Conservation (phyloP, 2,797 vertebrate species). For the Hozukius guyotensis region DNA sequence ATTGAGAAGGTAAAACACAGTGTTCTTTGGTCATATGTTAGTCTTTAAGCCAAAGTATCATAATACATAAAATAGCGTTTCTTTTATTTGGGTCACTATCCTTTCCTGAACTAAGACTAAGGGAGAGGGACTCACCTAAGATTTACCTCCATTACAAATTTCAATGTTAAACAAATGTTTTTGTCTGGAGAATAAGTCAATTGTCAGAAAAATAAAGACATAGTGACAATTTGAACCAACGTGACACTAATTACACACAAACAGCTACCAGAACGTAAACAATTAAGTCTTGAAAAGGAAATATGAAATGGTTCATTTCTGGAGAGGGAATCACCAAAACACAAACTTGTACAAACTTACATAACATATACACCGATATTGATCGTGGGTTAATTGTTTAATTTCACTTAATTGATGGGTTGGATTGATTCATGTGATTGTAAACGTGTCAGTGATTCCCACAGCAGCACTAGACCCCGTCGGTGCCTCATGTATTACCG, state of each 20-base stretch:
- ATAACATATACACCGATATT: neutral
- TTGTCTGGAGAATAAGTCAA: conserved; percentile 9
- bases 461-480: neutral
- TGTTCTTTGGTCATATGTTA: conserved; percentile 82
- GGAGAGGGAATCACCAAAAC: conserved; percentile 13
- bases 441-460: conserved; percentile 23
- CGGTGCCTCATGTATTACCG: neutral
- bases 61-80: conserved; percentile 47
- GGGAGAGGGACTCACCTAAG: conserved; percentile 21
- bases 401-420: conserved; percentile 7
- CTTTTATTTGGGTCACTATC: conserved; percentile 14
- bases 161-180: neutral
- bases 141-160: conserved; percentile 12
- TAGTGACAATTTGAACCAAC: conserved; percentile 14
- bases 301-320: conserved; percentile 5
- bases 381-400: neutral
- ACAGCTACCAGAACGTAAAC: conserved; percentile 20
- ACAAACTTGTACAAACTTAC: neutral
- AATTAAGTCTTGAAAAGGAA: conserved; percentile 1
- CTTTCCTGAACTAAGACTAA: conserved; percentile 32
- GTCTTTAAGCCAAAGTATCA: conserved; percentile 47
- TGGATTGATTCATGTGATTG: neutral
- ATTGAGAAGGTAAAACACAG: conserved; percentile 71
- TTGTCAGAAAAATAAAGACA: conserved; percentile 1
- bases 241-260: conserved; percentile 25